phyloP scores from a whole-genome alignment of 2,113 vertebrate species.

The Cariama cristata region DNA sequence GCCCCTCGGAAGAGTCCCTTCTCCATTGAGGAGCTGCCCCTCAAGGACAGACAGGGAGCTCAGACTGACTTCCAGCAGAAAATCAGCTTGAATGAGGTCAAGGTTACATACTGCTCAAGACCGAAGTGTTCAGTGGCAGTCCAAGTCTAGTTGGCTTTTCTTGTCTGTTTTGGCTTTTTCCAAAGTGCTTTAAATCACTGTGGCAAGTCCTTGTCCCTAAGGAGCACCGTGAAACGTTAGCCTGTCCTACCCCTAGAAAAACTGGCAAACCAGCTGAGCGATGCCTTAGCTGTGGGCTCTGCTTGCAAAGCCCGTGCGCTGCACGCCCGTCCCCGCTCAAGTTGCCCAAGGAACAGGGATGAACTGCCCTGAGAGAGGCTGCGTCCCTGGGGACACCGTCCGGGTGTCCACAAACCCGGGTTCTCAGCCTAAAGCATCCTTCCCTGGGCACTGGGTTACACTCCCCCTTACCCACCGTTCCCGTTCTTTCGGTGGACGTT shows the following conservation, averaged over 20 bases:
- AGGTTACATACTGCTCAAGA: background rate
- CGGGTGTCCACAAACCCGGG: background rate
- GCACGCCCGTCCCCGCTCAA: rapidly evolving
- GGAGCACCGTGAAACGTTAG: rapidly evolving
- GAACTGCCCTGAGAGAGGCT: rapidly evolving
- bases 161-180: background rate
- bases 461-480: too few species aligned
- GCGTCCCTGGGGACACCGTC: rapidly evolving
- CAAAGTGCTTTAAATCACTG: conserved; percentile 26
- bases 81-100: background rate
- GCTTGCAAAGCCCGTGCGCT: rapidly evolving
- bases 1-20: background rate
- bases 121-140: background rate
- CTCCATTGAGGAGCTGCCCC: background rate
- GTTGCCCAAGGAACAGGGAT: background rate
- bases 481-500: rapidly evolving
- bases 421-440: background rate
- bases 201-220: background rate
- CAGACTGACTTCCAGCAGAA: background rate
- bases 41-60: background rate
- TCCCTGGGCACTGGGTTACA: rapidly evolving
- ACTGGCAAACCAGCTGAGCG: rapidly evolving
- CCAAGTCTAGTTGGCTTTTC: background rate
- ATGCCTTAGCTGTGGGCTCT: rapidly evolving
- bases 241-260: background rate